Evolutionary conservation across 2,113 vertebrate species (phyloP).

Genomic region (Catharus fuscescens): DNA sequence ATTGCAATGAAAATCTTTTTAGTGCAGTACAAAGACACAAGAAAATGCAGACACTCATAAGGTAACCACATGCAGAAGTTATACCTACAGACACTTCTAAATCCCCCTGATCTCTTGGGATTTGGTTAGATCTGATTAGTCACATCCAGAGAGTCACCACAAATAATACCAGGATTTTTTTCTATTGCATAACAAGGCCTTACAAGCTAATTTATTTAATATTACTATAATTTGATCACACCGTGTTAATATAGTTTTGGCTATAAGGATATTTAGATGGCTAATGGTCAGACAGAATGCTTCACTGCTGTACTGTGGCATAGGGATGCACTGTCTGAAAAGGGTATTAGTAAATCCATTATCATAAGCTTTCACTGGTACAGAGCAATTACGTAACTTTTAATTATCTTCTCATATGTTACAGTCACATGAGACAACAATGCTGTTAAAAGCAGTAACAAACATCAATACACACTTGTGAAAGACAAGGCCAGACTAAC

Average conservation of each 20-base stretch:
- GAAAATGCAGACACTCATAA: not conserved
- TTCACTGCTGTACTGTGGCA: not conserved
- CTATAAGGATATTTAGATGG: not conserved
- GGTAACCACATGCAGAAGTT: not conserved
- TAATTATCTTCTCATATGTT: not conserved
- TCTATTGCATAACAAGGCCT: not conserved
- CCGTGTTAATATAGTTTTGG: not conserved
- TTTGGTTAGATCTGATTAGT: not conserved
- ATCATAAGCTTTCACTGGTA: not conserved
- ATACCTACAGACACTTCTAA: not conserved
- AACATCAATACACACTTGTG: not conserved
- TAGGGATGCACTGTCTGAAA: not conserved
- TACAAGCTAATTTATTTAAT: not conserved
- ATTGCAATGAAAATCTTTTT: not conserved
- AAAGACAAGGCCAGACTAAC: not conserved
- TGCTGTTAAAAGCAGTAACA: not conserved
- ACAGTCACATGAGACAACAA: not conserved
- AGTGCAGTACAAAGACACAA: not conserved
- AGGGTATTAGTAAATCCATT: not conserved
- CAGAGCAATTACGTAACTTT: not conserved
- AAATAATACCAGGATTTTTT: not conserved
- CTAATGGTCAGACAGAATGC: not conserved
- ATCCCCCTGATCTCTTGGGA: not conserved
- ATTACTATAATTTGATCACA: not conserved
- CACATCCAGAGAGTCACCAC: not conserved